phyloP scores from a whole-genome alignment of 2,797 vertebrate genomes.

The Chrosomus eos region DNA sequence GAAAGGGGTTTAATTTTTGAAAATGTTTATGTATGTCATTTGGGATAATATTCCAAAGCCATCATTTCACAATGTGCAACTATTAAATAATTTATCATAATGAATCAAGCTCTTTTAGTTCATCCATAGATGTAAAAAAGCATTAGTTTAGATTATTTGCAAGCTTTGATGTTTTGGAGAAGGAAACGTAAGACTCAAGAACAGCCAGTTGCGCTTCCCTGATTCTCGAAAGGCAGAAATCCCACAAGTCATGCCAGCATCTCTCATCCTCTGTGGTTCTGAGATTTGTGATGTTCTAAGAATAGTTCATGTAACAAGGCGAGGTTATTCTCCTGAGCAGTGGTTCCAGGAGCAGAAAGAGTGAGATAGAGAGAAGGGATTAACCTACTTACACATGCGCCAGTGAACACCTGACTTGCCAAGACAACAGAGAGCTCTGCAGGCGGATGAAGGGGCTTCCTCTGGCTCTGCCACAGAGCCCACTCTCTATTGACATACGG shows the following conservation, averaged over 20 bases:
- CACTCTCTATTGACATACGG: slow-evolving; percentile 12
- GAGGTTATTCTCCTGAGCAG: slow-evolving; percentile 57
- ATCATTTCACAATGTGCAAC: neutral
- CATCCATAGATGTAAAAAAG: neutral
- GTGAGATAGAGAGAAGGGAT: slow-evolving; percentile 57
- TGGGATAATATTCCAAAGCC: neutral
- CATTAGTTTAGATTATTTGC: neutral
- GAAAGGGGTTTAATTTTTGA: neutral
- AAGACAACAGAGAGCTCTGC: slow-evolving; percentile 47
- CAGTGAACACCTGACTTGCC: slow-evolving; percentile 62
- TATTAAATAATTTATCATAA: neutral
- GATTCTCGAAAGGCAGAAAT: slow-evolving; percentile 18
- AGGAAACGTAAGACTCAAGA: neutral
- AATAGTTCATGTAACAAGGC: slow-evolving; percentile 64
- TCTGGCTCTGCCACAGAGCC: slow-evolving; percentile 12
- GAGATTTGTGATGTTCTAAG: slow-evolving; percentile 64
- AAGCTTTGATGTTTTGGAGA: slow-evolving; percentile 14
- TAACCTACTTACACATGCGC: slow-evolving; percentile 66
- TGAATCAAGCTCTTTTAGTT: slow-evolving; percentile 6
- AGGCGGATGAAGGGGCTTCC: slow-evolving; percentile 38
- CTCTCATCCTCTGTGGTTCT: slow-evolving; percentile 51
- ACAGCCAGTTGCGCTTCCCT: slow-evolving; percentile 8
- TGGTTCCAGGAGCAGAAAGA: slow-evolving; percentile 51
- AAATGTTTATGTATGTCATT: neutral
- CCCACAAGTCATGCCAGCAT: slow-evolving; percentile 48